Evolutionary conservation across 1,140 invertebrate species (phyloP).

Genomic region (Andricus grossulariae): DNA sequence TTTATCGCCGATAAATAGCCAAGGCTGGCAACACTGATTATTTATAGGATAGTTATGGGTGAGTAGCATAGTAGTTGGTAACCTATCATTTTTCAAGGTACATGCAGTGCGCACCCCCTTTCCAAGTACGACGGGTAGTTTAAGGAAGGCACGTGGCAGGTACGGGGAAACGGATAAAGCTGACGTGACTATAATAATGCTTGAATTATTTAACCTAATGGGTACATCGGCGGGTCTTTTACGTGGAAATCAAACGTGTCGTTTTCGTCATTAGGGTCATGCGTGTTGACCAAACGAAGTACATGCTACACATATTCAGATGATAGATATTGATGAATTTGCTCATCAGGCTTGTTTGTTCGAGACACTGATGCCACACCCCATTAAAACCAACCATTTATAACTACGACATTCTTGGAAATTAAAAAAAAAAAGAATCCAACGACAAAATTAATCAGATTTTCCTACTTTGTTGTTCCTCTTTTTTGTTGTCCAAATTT

Average conservation of each 20-base stretch:
- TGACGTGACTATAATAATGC: slow-evolving; percentile 20
- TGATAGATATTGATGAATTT: too few relatives aligned
- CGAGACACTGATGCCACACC: too few relatives aligned
- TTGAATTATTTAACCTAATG: slow-evolving; percentile 19
- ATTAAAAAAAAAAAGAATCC: too few relatives aligned
- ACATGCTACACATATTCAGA: too few relatives aligned
- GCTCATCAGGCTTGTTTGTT: too few relatives aligned
- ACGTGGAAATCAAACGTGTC: slow-evolving; percentile 18
- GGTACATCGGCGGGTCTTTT: slow-evolving; percentile 5
- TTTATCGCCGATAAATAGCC: not conserved
- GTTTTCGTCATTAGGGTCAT: slow-evolving; percentile 14
- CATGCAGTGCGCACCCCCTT: not conserved
- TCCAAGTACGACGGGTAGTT: slow-evolving; percentile 3
- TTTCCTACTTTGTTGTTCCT: too few relatives aligned
- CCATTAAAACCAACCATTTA: too few relatives aligned
- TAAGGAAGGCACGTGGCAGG: slow-evolving; percentile 1
- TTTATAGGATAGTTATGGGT: slow-evolving; percentile 1
- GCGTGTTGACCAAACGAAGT: not conserved
- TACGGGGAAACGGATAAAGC: slow-evolving; percentile 3
- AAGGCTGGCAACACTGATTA: not conserved
- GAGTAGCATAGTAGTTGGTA: not conserved
- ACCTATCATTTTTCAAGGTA: not conserved
- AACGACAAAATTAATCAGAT: too few relatives aligned
- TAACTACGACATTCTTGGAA: too few relatives aligned
- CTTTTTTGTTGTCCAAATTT: too few relatives aligned